Evolutionary conservation across 2,113 vertebrate genomes (phyloP), one percentile per base, ranked within the genome.

Genomic region (Boleophthalmus pectinirostris): DNA sequence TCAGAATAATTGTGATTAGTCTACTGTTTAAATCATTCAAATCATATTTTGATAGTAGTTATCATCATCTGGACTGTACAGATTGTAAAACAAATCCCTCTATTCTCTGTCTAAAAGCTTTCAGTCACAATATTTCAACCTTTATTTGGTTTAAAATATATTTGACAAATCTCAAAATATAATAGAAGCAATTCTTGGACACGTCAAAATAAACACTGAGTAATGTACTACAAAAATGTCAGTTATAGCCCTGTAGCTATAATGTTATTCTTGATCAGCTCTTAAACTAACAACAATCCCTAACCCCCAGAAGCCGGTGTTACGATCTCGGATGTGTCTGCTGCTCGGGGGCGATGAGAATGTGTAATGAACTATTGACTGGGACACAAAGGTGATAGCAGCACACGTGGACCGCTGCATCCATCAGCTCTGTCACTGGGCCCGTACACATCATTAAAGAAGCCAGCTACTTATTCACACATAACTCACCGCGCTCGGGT

Each of bases 281-380:
- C 21, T 18, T 3, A 23, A 56, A 60, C 13, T 29, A 18, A 60
- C 25, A 61, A 8, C 5, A 18, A 24, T 58, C 24, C 56, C 10
- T 58, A 25, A 24, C 23, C 12, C 21, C 23, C 3, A 58, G 56
- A 61, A 18, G 5, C 15, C 23, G 10, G 38, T 21, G 18, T 38
- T 38, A 65, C 63, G 13, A 43, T 5, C 18, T 5, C 18, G 66
- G 84, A 88, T 93, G 93, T 87, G 87, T 89, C 90, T 91, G 86
- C 89, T 24, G 88, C 91, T 90, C 91, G 90, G 92, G 92, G 94
- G 93, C 89, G 90, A 84, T 92, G 92, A 87, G 93, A 94, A 94
- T 93, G 94, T 93, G 86, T 93, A 94, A 96, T 95, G 93, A 95
- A 93, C 93, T 94, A 95, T 94, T 93, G 93, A 96, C 93, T 87